Evolutionary conservation across 2,888 invertebrate genomes (phyloP), one percentile per base, ranked within the genome.

Genomic region (Rhabditophanes sp.): DNA sequence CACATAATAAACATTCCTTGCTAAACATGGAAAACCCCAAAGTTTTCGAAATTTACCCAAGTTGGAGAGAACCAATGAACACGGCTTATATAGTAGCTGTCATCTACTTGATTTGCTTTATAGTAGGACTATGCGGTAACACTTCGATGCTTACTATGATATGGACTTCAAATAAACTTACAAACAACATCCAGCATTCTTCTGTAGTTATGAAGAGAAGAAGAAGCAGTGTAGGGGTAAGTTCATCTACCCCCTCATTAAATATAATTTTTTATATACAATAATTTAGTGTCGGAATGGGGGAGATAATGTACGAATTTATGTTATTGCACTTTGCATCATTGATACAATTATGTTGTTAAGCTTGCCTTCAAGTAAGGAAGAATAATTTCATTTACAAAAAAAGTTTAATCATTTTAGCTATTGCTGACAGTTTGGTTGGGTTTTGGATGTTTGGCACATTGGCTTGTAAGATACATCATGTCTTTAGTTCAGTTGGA

Each of bases 361-460:
- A 11, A 33, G 46, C 20, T 27, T 43, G 4, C 43, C 43, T 21
- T 46, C 44, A 25, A 29, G 41, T 40, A 19, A 38, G 33, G 11
- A n/a, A n/a, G n/a, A n/a, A n/a, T n/a, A n/a, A n/a, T n/a, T n/a
- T n/a, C n/a, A n/a, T n/a, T n/a, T n/a, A n/a, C n/a, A n/a, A n/a
- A n/a, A n/a, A n/a, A n/a, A n/a, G n/a, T n/a, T n/a, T n/a, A n/a
- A n/a, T n/a, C n/a, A n/a, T n/a, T 39, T 32, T 18, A 46, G 46
- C 43, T 7, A 44, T 44, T n/a, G 33, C 32, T 27, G 44, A 44
- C n/a, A 41, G 35, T 19, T 28, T 44, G 18, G 43, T 44, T 19
- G 44, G 44, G 3, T 44, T 44, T 26, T 44, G 44, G 44, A 44
- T 44, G 8, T 44, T 44, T 24, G 46, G 46, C 25, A 47, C 35